Conservation (phyloP, 2,797 vertebrate genomes). For the Sebastes trivittatus region DNA sequence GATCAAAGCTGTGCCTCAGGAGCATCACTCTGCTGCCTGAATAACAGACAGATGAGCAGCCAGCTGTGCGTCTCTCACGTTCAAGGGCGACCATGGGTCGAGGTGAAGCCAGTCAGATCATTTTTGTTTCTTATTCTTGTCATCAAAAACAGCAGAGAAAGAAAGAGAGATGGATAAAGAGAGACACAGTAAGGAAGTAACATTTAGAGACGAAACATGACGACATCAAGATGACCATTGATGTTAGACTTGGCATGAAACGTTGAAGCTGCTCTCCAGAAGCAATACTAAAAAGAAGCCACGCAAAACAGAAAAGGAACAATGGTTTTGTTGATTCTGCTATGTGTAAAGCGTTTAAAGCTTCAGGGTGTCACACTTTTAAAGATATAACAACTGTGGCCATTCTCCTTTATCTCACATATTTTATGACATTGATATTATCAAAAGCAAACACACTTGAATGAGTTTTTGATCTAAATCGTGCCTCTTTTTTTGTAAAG, state of each 20-base stretch:
- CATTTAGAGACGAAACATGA: not conserved
- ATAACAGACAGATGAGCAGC: slow-evolving; percentile 37
- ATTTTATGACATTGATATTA: not conserved
- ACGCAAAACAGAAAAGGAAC: not conserved
- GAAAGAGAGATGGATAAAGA: not conserved
- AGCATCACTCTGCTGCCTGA: slow-evolving; percentile 12
- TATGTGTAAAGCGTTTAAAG: not conserved
- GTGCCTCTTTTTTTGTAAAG: not conserved
- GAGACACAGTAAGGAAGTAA: not conserved
- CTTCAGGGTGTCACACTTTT: not conserved
- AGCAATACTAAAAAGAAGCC: not conserved
- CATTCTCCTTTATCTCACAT: not conserved
- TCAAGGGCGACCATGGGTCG: not conserved
- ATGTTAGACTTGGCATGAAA: not conserved
- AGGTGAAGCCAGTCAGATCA: not conserved
- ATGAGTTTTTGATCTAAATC: not conserved
- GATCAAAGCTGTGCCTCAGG: slow-evolving; percentile 57
- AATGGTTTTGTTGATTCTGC: not conserved
- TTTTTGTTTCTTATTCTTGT: not conserved
- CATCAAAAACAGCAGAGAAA: not conserved
- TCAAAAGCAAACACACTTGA: not conserved
- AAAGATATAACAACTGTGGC: not conserved
- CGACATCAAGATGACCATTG: not conserved
- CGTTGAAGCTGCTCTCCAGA: not conserved
- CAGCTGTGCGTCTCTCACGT: slow-evolving; percentile 29